These are phyloP conservation scores for Sardina pilchardus DNA, from an alignment of 2,113 vertebrate species.

Conservation along the genomic window DNA sequence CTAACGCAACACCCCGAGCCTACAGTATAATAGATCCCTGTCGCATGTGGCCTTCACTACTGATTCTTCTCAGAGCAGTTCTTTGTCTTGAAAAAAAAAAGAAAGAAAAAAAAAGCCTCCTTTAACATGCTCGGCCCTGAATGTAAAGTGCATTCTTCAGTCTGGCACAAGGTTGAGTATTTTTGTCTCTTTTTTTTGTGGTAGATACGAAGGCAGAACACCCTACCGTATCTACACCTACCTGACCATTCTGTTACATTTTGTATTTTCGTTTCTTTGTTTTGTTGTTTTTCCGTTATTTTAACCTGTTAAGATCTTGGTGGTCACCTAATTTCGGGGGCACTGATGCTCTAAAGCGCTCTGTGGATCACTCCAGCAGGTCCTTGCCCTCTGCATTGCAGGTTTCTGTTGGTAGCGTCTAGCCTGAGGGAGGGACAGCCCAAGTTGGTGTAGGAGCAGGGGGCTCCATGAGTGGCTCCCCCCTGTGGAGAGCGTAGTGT, in stretches of 20 bases:
- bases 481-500: too few species aligned
- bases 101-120: not conserved
- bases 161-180: not conserved
- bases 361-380: not conserved
- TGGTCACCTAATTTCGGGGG: not conserved
- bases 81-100: not conserved
- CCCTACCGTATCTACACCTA: not conserved
- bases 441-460: not conserved
- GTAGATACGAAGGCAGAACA: not conserved
- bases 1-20: not conserved
- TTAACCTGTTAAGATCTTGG: not conserved
- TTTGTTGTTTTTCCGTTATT: not conserved
- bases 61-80: constrained; percentile 66
- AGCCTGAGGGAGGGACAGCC: not conserved
- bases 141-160: constrained; percentile 6
- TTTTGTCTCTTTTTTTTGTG: not conserved
- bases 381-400: not conserved
- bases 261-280: not conserved
- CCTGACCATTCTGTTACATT: not conserved
- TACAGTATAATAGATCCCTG: constrained; percentile 21
- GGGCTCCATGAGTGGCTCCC: too few species aligned
- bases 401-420: not conserved
- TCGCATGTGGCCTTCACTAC: constrained; percentile 82
- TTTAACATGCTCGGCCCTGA: not conserved
- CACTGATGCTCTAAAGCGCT: not conserved